Conservation (phyloP, 2,888 invertebrate genomes). For the Polyommatus iphigenia region DNA sequence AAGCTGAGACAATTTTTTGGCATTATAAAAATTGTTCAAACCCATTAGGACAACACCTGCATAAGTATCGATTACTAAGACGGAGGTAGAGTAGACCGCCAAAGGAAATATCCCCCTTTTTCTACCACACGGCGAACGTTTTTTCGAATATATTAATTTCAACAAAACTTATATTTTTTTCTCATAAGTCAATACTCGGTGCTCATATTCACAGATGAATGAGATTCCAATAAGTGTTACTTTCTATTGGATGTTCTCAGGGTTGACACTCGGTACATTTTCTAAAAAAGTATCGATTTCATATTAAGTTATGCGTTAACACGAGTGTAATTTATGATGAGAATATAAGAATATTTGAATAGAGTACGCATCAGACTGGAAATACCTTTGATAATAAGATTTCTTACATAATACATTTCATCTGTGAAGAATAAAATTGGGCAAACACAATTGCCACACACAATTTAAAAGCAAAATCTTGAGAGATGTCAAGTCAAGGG, state of each 20-base stretch:
- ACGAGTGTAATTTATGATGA: neutral
- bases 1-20: too few species aligned
- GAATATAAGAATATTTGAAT: neutral
- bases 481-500: too few species aligned
- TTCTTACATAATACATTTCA: too few species aligned
- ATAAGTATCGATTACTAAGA: too few species aligned
- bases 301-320: neutral
- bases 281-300: constrained; percentile 4
- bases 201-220: neutral
- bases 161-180: neutral
- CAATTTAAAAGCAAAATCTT: too few species aligned
- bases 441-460: too few species aligned
- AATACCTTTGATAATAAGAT: neutral
- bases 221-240: neutral
- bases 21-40: too few species aligned
- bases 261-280: neutral
- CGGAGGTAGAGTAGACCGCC: too few species aligned
- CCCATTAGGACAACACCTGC: too few species aligned
- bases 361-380: neutral
- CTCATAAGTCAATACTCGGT: neutral
- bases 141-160: neutral
- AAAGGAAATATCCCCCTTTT: too few species aligned
- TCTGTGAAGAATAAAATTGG: too few species aligned
- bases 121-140: too few species aligned
- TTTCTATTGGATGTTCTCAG: neutral